Base-by-base conservation (phyloP, 2,888 invertebrate species). In the Callyntrura guangdongensis region DNA sequence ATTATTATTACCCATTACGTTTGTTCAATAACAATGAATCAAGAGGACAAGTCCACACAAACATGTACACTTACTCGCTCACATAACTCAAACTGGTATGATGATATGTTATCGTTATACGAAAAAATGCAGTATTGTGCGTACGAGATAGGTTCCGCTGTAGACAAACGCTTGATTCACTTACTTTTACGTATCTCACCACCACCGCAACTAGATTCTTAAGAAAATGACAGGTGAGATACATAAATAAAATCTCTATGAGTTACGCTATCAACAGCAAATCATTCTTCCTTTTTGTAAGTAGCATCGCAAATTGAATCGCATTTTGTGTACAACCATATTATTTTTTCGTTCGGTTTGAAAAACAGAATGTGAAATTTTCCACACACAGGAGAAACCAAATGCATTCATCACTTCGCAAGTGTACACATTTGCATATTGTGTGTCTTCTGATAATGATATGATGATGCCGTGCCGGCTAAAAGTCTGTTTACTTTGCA, bases 211-310 rank as follows among this genome's bases (percentile, higher is more conserved):
- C 69, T 79, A 53, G 61, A 86, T 79, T 87, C 56, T 74, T 49
- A 11, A 27, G 59, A 72, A 86, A 79, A 67, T 87, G 86, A 87
- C 86, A 87, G 53, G 27, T 14, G 27, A 59, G 64, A 82, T 82
- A 77, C 86, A 86, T 77, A 86, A 86, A 77, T 77, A 64, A 86
- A 56, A 81, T 27, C 53, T 79, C 67, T 79, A 87, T 87, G 86
- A 87, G 67, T 59, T 86, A 74, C 79, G 86, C 86, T 87, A 87
- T 87, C 86, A 79, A 79, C 86, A 87, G 86, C 79, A 87, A 86
- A 87, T 81, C 69, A 67, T 79, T 64, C 49, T 86, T 86, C 67
- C 79, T 87, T 81, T 81, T 53, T 20, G 47, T 45, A 9, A 82
- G 61, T 14, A 22, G 61, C 72, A 47, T 5, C 59, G 17, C 1